A percentile compares a stretch with the other conserved stretches of the same genome.
Evolutionary conservation across 1,140 invertebrate species (phyloP).

Genomic region (Microvelia longipes): DNA sequence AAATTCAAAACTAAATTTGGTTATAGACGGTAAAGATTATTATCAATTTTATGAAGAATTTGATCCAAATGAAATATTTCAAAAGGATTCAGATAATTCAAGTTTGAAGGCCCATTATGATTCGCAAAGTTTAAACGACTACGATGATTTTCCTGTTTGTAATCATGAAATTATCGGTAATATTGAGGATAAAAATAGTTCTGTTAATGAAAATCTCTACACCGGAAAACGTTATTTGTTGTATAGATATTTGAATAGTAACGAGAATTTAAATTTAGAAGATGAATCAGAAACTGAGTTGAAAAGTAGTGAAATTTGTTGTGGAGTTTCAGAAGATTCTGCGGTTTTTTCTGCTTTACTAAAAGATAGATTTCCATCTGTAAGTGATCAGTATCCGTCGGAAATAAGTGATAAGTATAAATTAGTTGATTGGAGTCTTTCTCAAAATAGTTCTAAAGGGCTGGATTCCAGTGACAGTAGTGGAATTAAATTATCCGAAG

Average conservation of each 20-base stretch:
- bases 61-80: neutral
- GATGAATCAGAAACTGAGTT: no score
- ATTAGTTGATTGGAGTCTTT: neutral
- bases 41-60: neutral
- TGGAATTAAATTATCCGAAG: neutral
- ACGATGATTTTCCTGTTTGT: neutral
- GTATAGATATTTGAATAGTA: neutral
- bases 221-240: neutral
- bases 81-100: neutral
- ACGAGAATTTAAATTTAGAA: no score
- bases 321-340: neutral
- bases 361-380: neutral
- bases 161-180: neutral
- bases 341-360: neutral
- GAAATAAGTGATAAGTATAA: neutral
- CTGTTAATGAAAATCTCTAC: neutral
- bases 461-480: neutral
- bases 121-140: neutral
- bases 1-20: neutral
- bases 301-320: neutral
- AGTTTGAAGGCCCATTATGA: neutral
- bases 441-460: neutral
- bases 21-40: neutral
- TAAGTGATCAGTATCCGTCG: no score
- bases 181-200: neutral